A percentile compares a stretch with the other conserved stretches of the same genome.
phyloP scores from a whole-genome alignment of 2,888 invertebrate species.

The Allygus modestus region DNA sequence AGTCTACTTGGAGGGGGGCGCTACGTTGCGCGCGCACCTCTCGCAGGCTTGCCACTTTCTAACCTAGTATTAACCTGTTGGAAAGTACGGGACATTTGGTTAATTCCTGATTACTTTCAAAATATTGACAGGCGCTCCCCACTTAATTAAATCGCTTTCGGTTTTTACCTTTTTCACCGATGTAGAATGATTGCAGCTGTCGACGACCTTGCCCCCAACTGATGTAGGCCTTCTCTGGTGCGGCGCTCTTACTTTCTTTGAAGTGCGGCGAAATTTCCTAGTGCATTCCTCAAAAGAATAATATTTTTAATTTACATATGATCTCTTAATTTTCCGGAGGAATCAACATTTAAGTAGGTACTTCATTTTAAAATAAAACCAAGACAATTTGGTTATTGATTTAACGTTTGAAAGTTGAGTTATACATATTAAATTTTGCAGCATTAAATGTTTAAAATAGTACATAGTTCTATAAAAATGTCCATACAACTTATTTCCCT shows the following conservation, averaged over 20 bases:
- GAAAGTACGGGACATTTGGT: slow-evolving; percentile 59
- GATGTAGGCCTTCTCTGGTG: neutral
- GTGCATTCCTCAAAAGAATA: too few species aligned
- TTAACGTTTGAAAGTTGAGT: too few species aligned
- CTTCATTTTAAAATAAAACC: too few species aligned
- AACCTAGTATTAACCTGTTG: slow-evolving; percentile 60
- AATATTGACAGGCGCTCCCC: slow-evolving; percentile 42
- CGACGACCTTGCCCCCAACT: neutral
- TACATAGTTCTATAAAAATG: too few species aligned
- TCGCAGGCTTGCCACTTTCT: slow-evolving; percentile 61
- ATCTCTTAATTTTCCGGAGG: too few species aligned
- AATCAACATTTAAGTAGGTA: too few species aligned
- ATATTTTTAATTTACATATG: too few species aligned
- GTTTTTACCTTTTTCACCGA: slow-evolving; percentile 16
- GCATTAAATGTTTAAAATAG: too few species aligned
- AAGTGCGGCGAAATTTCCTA: neutral
- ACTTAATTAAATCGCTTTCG: slow-evolving; percentile 49
- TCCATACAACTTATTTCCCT: too few species aligned
- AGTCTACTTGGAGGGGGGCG: slow-evolving; percentile 53
- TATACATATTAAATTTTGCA: too few species aligned
- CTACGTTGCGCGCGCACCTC: slow-evolving; percentile 42
- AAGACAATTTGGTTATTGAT: too few species aligned
- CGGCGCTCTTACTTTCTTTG: slow-evolving; percentile 27
- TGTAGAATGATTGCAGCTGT: neutral
- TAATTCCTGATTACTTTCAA: slow-evolving; percentile 54